These are phyloP conservation scores for Cheiracanthium punctorium DNA, from an alignment of 2,888 invertebrate species.

Conservation along the genomic window DNA sequence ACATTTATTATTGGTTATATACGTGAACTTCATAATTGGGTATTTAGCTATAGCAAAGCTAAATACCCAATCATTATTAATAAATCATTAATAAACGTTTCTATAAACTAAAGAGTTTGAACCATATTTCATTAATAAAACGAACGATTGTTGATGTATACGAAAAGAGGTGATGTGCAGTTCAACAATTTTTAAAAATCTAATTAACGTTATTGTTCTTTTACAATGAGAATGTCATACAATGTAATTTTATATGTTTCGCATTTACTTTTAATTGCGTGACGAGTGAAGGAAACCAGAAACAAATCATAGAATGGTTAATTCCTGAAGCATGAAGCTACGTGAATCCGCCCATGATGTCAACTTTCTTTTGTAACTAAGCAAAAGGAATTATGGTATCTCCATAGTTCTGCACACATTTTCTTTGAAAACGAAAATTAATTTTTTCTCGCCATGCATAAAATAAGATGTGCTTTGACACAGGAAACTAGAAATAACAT, in stretches of 20 bases:
- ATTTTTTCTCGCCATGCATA: constrained; percentile 19
- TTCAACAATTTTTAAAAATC: too few species aligned
- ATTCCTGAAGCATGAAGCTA: constrained; percentile 8
- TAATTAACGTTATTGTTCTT: too few species aligned
- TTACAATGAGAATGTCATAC: too few species aligned
- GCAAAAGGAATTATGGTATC: constrained; percentile 17
- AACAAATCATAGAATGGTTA: not conserved
- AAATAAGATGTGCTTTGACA: constrained; percentile 17
- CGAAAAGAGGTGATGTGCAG: too few species aligned
- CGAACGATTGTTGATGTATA: too few species aligned
- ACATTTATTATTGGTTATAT: too few species aligned
- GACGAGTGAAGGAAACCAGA: not conserved
- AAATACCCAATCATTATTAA: too few species aligned
- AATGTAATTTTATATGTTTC: not conserved
- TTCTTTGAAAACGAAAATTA: constrained; percentile 21
- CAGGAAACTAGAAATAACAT: not conserved
- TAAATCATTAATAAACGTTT: too few species aligned
- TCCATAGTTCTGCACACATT: not conserved
- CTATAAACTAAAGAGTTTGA: too few species aligned
- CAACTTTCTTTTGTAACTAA: constrained; percentile 23
- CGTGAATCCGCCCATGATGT: constrained; percentile 6
- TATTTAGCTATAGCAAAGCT: too few species aligned
- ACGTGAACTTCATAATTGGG: too few species aligned
- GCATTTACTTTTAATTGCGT: not conserved
- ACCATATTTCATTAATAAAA: too few species aligned